Conservation (phyloP, 1,140 invertebrate genomes). For the Thrips palmi region DNA sequence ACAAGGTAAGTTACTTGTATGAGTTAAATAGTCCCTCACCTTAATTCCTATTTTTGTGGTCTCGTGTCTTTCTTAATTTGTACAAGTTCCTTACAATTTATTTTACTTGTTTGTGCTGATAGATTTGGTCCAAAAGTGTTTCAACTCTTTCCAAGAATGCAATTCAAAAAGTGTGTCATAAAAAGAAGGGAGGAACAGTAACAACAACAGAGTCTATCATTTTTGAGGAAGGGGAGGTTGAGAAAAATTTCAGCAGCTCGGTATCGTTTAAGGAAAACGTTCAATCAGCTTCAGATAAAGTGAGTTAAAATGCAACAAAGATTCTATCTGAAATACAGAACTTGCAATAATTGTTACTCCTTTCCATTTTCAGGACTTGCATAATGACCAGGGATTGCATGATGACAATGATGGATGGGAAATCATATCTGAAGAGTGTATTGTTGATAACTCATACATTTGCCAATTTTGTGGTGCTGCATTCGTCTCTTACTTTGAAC, state of each 20-base stretch:
- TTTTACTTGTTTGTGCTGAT: constrained; percentile 10
- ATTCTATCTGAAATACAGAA: too few relatives aligned
- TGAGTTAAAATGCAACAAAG: too few relatives aligned
- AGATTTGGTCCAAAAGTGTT: constrained; percentile 13
- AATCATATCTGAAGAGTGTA: background rate
- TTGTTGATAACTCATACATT: constrained; percentile 31
- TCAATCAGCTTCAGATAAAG: background rate
- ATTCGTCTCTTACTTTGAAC: constrained; percentile 29
- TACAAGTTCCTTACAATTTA: constrained; percentile 6
- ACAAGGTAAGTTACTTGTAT: constrained; percentile 43
- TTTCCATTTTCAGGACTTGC: constrained; percentile 3
- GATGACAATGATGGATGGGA: background rate
- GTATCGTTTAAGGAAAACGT: background rate
- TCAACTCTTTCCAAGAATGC: constrained; percentile 9
- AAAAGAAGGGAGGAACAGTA: constrained; percentile 24
- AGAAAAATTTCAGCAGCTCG: background rate
- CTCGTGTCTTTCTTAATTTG: background rate
- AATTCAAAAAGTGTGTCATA: constrained; percentile 18
- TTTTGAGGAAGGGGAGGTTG: constrained; percentile 23
- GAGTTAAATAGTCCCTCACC: constrained; percentile 16
- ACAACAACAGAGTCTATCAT: constrained; percentile 26
- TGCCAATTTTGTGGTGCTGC: constrained; percentile 31
- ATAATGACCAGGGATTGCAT: background rate
- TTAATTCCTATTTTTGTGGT: background rate
- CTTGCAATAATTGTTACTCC: background rate